These are phyloP conservation scores for Hedychridium roseum DNA, from an alignment of 2,888 invertebrate genomes.

Conservation along the genomic window DNA sequence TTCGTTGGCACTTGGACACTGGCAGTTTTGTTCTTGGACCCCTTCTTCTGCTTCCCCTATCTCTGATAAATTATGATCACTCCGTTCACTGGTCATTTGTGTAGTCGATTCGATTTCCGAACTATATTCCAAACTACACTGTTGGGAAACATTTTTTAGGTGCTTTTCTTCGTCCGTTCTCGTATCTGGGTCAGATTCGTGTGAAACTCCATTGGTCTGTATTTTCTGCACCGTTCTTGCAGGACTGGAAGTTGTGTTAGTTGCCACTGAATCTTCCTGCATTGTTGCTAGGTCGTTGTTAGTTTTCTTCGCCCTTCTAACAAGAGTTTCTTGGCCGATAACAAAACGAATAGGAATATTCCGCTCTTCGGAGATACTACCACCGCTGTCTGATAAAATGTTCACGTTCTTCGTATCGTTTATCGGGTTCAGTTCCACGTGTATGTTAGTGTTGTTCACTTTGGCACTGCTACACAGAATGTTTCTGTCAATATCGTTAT, in stretches of 20 bases:
- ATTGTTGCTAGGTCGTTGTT: slow-evolving; percentile 43
- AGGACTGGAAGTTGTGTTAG: slow-evolving; percentile 36
- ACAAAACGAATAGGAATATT: slow-evolving; percentile 57
- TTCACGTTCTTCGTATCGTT: slow-evolving; percentile 73
- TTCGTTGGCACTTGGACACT: slow-evolving; percentile 39
- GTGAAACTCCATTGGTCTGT: slow-evolving; percentile 36
- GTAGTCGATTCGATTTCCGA: slow-evolving; percentile 64
- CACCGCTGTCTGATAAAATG: slow-evolving; percentile 72
- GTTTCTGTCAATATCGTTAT: slow-evolving; percentile 63
- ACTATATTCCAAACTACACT: slow-evolving; percentile 76
- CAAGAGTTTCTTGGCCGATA: slow-evolving; percentile 59
- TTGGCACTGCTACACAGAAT: slow-evolving; percentile 79
- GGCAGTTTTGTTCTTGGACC: slow-evolving; percentile 23
- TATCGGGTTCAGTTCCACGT: slow-evolving; percentile 72
- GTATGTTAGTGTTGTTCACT: slow-evolving; percentile 83
- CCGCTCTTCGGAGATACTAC: slow-evolving; percentile 58
- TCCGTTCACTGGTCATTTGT: slow-evolving; percentile 55
- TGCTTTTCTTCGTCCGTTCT: slow-evolving; percentile 56
- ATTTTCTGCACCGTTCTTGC: slow-evolving; percentile 53
- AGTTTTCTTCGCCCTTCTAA: slow-evolving; percentile 40
- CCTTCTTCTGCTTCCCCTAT: slow-evolving; percentile 47
- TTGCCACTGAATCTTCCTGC: slow-evolving; percentile 41
- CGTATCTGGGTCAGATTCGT: slow-evolving; percentile 53
- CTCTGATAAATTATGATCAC: slow-evolving; percentile 57
- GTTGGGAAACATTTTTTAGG: slow-evolving; percentile 75